Base-by-base conservation (phyloP, 2,113 vertebrate genomes). In the Periophthalmus modestus region DNA sequence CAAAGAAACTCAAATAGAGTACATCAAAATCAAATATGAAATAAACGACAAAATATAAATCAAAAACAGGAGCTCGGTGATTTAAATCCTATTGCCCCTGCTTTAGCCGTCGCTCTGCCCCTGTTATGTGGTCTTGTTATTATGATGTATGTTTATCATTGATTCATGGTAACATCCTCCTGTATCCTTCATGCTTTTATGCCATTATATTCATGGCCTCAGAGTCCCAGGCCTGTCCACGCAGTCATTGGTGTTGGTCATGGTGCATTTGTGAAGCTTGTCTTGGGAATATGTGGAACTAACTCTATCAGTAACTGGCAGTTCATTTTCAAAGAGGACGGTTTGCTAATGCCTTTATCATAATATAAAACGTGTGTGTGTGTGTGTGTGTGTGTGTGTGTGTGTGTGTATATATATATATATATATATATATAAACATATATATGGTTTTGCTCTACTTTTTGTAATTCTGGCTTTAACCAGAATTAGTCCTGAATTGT, bases 191-290 rank as follows among this genome's bases (percentile, higher is more conserved):
- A 16, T 16, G 57, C 77, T 66, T 76, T 68, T 52, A 58, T 74
- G 50, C 6, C 46, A 57, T 66, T 70, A 24, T 48, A 39, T 71
- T 75, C 55, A 62, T 63, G 14, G 34, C 33, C 67, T 73, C 57
- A 43, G 39, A 43, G 36, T 63, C 61, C 21, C 55, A 4, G 7
- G 28, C 15, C 28, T 24, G 23, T 15, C 36, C 75, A 13, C 61
- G 12, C 70, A 33, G 36, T 79, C 80, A 79, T 21, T 39, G 72
- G 52, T 77, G 72, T 66, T 72, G 39, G 39, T 43, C 39, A 70
- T n/a, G 34, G 39, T 73, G 77, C 75, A 80, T 89, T 80, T 72
- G 74, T 87, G 74, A 82, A 68, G 74, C 87, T 74, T 77, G 77
- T 85, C 67, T n/a, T 66, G 54, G 58, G 50, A 28, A 54, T 61